Evolutionary conservation across 2,888 invertebrate species (phyloP).

Genomic region (Pseudococcus jackbeardsleyi): DNA sequence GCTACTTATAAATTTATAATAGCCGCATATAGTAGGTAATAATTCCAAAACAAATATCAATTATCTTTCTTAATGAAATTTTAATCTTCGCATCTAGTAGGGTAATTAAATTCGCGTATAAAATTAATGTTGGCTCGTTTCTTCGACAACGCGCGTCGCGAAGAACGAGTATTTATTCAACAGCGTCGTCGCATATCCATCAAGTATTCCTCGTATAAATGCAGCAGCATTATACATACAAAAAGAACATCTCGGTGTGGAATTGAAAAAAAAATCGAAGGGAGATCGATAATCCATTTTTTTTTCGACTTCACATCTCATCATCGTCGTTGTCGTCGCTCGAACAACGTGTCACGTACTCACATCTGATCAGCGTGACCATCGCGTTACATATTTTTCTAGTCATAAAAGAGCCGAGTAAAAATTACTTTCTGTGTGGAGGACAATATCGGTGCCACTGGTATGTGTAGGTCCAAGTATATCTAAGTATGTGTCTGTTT

Average conservation of each 20-base stretch:
- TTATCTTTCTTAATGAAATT: constrained; percentile 13
- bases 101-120: constrained; percentile 13
- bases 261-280: constrained; percentile 2
- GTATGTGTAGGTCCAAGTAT: not conserved
- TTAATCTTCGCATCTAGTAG: not conserved
- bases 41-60: not conserved
- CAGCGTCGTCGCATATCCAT: not conserved
- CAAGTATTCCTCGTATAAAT: not conserved
- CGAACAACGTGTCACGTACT: constrained; percentile 16
- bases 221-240: not conserved
- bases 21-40: not conserved
- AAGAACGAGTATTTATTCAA: not conserved
- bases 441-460: constrained; percentile 26
- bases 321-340: not conserved
- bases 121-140: not conserved
- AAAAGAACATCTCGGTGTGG: not conserved
- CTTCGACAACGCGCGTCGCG: no score
- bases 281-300: constrained; percentile 24
- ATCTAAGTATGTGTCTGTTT: not conserved
- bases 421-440: not conserved
- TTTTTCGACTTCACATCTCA: not conserved
- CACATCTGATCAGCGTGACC: constrained; percentile 35
- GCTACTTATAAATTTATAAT: not conserved
- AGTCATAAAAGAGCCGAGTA: constrained; percentile 14
- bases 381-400: constrained; percentile 20